Percentiles rank a stretch among this genome's conserved stretches.
Evolutionary conservation across 2,797 vertebrate species (phyloP).

Genomic region (Ceryle rudis): DNA sequence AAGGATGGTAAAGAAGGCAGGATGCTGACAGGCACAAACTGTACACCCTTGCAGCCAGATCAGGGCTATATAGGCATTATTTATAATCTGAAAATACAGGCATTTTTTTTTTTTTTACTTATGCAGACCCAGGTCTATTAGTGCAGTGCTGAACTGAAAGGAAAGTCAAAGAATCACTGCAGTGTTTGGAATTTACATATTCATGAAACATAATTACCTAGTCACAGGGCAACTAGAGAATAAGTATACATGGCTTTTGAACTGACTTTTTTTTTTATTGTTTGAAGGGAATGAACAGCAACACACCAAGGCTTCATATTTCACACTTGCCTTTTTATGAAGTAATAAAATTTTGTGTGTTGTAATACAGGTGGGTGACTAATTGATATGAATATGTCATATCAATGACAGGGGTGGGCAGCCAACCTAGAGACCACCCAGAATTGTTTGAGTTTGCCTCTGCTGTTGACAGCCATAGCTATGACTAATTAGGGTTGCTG

Average conservation of each 20-base stretch:
- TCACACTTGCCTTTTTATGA: background rate
- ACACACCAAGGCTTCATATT: background rate
- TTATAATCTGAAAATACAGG: background rate
- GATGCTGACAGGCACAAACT: background rate
- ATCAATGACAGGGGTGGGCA: background rate
- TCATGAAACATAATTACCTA: constrained; percentile 26
- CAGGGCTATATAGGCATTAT: background rate
- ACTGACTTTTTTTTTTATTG: background rate
- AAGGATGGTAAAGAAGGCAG: background rate
- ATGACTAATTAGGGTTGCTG: constrained; percentile 16
- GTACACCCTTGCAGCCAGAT: background rate
- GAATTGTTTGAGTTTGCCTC: background rate
- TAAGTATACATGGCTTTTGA: background rate
- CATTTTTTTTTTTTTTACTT: background rate
- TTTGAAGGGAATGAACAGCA: background rate
- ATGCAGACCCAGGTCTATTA: background rate
- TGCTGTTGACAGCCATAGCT: background rate
- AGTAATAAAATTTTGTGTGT: background rate
- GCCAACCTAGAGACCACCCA: constrained; percentile 9
- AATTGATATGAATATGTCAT: background rate
- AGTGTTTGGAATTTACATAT: constrained; percentile 2
- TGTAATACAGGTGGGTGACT: constrained; percentile 10
- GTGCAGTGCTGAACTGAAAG: background rate
- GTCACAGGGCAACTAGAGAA: background rate
- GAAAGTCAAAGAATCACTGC: background rate